Evolutionary conservation across 2,113 vertebrate genomes (phyloP).

Genomic region (Pelobates fuscus): DNA sequence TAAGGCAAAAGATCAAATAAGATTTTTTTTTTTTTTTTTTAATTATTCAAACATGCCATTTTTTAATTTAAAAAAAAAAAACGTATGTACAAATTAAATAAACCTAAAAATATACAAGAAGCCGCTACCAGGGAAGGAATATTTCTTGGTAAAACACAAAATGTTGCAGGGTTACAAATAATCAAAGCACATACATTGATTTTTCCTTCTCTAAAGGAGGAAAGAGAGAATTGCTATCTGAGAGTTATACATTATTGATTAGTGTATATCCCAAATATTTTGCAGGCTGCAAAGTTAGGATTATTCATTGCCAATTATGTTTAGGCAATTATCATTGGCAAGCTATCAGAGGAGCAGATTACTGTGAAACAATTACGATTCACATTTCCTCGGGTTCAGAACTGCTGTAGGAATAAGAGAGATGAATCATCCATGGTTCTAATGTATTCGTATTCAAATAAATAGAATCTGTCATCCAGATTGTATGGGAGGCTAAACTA

Average conservation of each 20-base stretch:
- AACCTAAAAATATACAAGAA: no score
- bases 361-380: slow-evolving; percentile 23
- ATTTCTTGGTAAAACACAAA: no score
- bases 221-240: slow-evolving; percentile 11
- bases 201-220: slow-evolving; percentile 6
- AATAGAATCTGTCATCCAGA: background rate
- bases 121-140: no score
- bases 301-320: slow-evolving; percentile 38
- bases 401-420: background rate
- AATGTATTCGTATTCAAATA: no score
- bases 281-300: slow-evolving; percentile 18
- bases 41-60: no score
- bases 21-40: no score
- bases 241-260: slow-evolving; percentile 20
- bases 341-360: slow-evolving; percentile 31
- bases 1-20: no score
- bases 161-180: slow-evolving; percentile 5
- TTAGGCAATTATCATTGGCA: slow-evolving; percentile 42
- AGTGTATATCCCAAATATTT: slow-evolving; percentile 12
- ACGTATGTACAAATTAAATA: no score
- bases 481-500: no score
- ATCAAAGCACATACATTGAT: slow-evolving; percentile 28
- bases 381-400: background rate
- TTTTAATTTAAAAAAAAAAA: no score
- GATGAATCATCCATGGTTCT: background rate